phyloP scores from a whole-genome alignment of 2,113 vertebrate species.

The Brachypteracias leptosomus region DNA sequence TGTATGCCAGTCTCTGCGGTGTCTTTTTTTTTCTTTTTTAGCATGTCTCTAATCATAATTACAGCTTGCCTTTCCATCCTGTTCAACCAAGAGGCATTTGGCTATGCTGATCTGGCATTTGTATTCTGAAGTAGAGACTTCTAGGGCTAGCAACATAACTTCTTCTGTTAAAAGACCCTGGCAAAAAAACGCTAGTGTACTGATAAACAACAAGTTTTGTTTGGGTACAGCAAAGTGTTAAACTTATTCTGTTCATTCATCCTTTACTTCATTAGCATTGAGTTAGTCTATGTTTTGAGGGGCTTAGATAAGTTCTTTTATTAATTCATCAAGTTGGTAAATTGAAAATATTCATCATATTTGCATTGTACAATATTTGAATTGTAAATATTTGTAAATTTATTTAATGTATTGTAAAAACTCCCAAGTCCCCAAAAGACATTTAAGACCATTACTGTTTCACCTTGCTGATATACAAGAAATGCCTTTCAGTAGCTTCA shows the following conservation, averaged over 20 bases:
- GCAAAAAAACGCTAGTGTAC: neutral
- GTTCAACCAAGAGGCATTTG: neutral
- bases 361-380: neutral
- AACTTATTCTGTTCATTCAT: neutral
- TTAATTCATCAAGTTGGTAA: neutral
- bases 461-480: neutral
- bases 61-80: neutral
- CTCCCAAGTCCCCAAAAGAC: neutral
- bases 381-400: neutral
- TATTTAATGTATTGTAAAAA: neutral
- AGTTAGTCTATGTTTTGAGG: neutral
- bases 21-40: neutral
- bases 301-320: neutral
- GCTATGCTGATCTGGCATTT: neutral
- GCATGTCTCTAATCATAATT: neutral
- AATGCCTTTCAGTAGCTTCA: neutral
- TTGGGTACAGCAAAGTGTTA: neutral
- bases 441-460: neutral
- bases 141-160: neutral
- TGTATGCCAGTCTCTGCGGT: neutral
- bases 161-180: neutral
- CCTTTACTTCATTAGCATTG: neutral
- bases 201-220: neutral
- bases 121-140: neutral
- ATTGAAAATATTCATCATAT: neutral